Percentiles rank a stretch among this genome's conserved stretches.
phyloP scores from a whole-genome alignment of 2,797 vertebrate genomes.

The Carduelis carduelis region DNA sequence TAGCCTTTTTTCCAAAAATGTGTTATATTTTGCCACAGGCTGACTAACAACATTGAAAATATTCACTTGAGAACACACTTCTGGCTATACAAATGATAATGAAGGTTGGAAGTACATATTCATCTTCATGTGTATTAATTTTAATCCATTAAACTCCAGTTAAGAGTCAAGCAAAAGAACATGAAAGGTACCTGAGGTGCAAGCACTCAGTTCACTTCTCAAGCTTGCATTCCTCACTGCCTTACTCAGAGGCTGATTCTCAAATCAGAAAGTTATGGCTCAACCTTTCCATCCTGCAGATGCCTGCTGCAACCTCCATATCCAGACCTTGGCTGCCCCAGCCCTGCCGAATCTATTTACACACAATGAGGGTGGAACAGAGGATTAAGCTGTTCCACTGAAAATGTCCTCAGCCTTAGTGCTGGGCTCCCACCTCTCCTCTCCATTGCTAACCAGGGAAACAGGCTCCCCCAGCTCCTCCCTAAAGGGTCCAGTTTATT shows the following conservation, averaged over 20 bases:
- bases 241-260: background rate
- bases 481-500: background rate
- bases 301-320: background rate
- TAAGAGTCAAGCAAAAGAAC: background rate
- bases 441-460: background rate
- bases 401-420: background rate
- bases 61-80: background rate
- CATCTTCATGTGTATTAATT: background rate
- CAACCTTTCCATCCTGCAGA: background rate
- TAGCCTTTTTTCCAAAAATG: background rate
- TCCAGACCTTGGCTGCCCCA: background rate
- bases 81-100: background rate
- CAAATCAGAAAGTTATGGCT: background rate
- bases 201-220: background rate
- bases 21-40: background rate
- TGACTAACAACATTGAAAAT: background rate
- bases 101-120: background rate
- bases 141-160: background rate
- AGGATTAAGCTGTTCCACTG: background rate
- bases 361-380: background rate
- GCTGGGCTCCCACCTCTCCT: background rate
- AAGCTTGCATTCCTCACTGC: background rate
- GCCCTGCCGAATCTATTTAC: background rate
- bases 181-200: background rate
- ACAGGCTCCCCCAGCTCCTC: background rate